Evolutionary conservation across 2,113 vertebrate species (phyloP).

Genomic region (Emydocephalus ijimae): DNA sequence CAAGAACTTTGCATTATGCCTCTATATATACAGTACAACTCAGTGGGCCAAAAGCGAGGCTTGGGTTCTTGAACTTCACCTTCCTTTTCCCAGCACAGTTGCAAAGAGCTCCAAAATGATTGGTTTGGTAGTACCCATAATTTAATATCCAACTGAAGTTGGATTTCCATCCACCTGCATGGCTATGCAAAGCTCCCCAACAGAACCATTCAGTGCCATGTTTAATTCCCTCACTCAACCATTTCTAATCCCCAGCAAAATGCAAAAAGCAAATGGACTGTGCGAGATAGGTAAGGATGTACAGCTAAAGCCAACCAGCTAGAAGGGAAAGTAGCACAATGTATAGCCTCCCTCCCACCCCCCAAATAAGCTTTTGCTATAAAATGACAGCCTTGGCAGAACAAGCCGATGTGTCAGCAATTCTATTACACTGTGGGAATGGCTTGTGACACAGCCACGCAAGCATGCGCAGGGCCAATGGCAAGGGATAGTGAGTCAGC

Average conservation of each 20-base stretch:
- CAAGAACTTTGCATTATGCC: background rate
- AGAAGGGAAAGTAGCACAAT: conserved; percentile 20
- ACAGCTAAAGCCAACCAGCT: conserved; percentile 36
- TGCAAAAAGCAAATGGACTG: background rate
- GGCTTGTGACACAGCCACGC: conserved; percentile 34
- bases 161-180: conserved; percentile 1
- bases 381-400: conserved; percentile 29
- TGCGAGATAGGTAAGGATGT: background rate
- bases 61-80: background rate
- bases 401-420: conserved; percentile 39
- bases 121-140: background rate
- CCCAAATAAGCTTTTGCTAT: conserved; percentile 18
- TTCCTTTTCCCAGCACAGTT: background rate
- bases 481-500: conserved; percentile 52
- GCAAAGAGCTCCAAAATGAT: background rate
- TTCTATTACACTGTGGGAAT: conserved; percentile 49
- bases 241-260: conserved; percentile 45
- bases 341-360: background rate
- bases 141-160: background rate
- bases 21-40: background rate
- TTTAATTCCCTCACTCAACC: background rate
- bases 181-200: background rate
- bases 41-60: background rate
- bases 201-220: conserved; percentile 18
- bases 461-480: conserved; percentile 26